Evolutionary conservation across 2,113 vertebrate species (phyloP).

Genomic region (Muntiacus muntjak): DNA sequence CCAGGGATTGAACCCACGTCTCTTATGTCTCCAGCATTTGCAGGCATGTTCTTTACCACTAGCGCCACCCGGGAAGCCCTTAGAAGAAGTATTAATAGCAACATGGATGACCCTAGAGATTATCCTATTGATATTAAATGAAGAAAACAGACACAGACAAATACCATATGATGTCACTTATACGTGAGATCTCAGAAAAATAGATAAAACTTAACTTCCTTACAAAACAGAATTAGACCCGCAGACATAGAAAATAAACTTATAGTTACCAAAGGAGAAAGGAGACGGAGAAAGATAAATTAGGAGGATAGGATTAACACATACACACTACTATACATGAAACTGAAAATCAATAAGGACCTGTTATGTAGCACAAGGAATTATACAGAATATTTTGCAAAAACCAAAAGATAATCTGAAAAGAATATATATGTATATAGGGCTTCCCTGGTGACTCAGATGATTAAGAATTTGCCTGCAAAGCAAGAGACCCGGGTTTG

Average conservation of each 20-base stretch:
- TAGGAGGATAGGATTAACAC: neutral
- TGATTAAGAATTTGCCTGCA: neutral
- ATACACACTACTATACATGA: neutral
- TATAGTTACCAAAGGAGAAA: neutral
- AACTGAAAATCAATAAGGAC: neutral
- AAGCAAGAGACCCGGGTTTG: neutral
- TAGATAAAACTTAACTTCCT: neutral
- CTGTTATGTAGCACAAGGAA: neutral
- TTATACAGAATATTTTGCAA: neutral
- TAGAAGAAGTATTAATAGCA: neutral
- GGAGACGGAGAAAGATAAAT: neutral
- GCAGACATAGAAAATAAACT: neutral
- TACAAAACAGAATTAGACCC: neutral
- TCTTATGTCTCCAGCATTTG: neutral
- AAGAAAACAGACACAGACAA: neutral
- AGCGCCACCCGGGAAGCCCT: accelerated
- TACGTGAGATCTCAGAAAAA: neutral
- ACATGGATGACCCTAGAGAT: neutral
- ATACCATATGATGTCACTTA: neutral
- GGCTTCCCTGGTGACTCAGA: neutral
- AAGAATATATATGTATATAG: neutral
- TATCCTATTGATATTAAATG: neutral
- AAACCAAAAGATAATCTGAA: neutral
- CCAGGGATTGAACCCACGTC: neutral
- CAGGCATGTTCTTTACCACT: neutral